phyloP scores from a whole-genome alignment of 2,888 invertebrate genomes.

The Endotricha flammealis region DNA sequence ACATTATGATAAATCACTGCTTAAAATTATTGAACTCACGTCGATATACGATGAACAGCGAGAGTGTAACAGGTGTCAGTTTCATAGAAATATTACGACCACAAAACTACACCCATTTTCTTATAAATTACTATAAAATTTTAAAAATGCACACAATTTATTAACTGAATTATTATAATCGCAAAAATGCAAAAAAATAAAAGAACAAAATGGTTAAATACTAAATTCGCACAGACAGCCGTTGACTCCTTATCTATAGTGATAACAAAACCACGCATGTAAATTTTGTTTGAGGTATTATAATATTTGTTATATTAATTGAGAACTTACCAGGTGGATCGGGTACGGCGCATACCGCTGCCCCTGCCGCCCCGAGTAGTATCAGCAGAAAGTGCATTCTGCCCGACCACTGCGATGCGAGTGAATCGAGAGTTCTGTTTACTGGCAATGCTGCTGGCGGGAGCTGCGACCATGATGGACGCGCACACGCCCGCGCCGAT shows the following conservation, averaged over 20 bases:
- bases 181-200: conserved; percentile 8
- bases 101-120: background rate
- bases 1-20: too few species aligned
- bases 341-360: conserved; percentile 43
- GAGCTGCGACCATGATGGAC: conserved; percentile 24
- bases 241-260: conserved; percentile 27
- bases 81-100: background rate
- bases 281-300: too few species aligned
- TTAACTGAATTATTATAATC: background rate
- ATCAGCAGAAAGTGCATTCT: conserved; percentile 48
- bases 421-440: conserved; percentile 43
- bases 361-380: conserved; percentile 36
- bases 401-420: conserved; percentile 23
- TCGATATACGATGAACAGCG: too few species aligned
- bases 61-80: conserved; percentile 41
- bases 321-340: conserved; percentile 49
- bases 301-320: conserved; percentile 9
- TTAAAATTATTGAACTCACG: too few species aligned
- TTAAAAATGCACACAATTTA: background rate
- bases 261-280: conserved; percentile 15
- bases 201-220: conserved; percentile 2
- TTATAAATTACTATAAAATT: conserved; percentile 8
- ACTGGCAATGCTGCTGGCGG: conserved; percentile 27
- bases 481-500: conserved; percentile 63
- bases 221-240: conserved; percentile 16